Evolutionary conservation across 2,113 vertebrate species (phyloP).

Genomic region (Forbesichthys agassizii): DNA sequence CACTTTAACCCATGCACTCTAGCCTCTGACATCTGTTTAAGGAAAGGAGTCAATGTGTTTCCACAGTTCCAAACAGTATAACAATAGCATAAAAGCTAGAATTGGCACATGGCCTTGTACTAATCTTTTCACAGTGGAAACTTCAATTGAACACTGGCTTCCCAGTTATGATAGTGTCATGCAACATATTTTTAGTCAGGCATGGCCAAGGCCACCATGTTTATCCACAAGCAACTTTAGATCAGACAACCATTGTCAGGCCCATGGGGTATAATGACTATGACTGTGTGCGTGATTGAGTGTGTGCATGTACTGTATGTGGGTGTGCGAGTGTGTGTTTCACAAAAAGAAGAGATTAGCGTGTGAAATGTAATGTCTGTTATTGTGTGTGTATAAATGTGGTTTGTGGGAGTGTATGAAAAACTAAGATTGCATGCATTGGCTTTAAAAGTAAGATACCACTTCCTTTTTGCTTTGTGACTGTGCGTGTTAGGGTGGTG

Average conservation of each 20-base stretch:
- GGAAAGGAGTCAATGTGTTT: constrained; percentile 5
- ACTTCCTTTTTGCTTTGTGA: constrained; percentile 63
- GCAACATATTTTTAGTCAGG: constrained; percentile 51
- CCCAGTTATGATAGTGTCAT: constrained; percentile 36
- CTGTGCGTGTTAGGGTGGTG: constrained; percentile 57
- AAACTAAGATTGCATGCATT: constrained; percentile 59
- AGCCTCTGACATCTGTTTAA: neutral
- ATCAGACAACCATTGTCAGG: constrained; percentile 34
- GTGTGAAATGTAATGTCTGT: neutral
- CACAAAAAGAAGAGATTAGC: neutral
- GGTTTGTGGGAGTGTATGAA: constrained; percentile 48
- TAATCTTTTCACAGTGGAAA: neutral
- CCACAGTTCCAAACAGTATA: neutral
- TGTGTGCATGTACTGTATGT: constrained; percentile 37
- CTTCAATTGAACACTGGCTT: constrained; percentile 33
- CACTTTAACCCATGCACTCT: too few relatives aligned
- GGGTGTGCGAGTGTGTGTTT: constrained; percentile 1
- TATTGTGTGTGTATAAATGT: constrained; percentile 9
- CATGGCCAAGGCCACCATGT: constrained; percentile 58
- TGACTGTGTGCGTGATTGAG: constrained; percentile 34
- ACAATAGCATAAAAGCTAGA: neutral
- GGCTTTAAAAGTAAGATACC: constrained; percentile 62
- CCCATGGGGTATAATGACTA: constrained; percentile 8
- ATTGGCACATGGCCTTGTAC: constrained; percentile 27
- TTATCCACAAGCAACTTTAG: constrained; percentile 33